A percentile compares a stretch with the other conserved stretches of the same genome.
Conservation (phyloP, 2,113 vertebrate species). For the Platysteira castanea region DNA sequence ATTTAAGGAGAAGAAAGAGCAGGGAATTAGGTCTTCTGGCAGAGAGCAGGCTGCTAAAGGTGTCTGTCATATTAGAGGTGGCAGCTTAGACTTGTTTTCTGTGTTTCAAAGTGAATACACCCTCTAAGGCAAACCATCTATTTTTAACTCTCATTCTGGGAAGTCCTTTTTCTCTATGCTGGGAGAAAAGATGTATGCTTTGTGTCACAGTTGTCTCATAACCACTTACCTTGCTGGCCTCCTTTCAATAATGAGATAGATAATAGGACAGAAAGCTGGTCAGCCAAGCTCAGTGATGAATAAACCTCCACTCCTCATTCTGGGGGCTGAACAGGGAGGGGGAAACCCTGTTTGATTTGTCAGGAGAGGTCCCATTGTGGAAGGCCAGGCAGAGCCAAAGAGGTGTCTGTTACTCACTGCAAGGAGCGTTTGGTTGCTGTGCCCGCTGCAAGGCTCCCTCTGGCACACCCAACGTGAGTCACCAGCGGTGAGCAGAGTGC, state of each 20-base stretch:
- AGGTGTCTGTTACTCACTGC: background rate
- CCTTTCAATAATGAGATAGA: background rate
- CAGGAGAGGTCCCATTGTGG: background rate
- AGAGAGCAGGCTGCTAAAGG: background rate
- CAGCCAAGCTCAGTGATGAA: background rate
- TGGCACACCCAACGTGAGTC: background rate
- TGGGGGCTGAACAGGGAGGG: background rate
- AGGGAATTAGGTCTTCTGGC: background rate
- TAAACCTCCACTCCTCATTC: background rate
- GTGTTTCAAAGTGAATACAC: background rate
- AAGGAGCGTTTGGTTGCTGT: rapidly evolving
- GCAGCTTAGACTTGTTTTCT: background rate
- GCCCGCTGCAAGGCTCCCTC: background rate
- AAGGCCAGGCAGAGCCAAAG: background rate
- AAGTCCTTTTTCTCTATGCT: background rate
- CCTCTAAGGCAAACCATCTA: background rate
- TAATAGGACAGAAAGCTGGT: background rate
- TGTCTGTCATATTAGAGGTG: background rate
- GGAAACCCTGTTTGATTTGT: background rate
- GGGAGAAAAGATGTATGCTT: background rate
- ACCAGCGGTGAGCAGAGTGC: background rate
- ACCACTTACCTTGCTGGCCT: background rate
- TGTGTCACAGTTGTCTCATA: background rate
- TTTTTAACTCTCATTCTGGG: background rate
- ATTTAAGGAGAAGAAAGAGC: background rate